Evolutionary conservation across 2,888 invertebrate species (phyloP), one percentile per base, ranked within the genome.

Genomic region (Aporophyla lueneburgensis): DNA sequence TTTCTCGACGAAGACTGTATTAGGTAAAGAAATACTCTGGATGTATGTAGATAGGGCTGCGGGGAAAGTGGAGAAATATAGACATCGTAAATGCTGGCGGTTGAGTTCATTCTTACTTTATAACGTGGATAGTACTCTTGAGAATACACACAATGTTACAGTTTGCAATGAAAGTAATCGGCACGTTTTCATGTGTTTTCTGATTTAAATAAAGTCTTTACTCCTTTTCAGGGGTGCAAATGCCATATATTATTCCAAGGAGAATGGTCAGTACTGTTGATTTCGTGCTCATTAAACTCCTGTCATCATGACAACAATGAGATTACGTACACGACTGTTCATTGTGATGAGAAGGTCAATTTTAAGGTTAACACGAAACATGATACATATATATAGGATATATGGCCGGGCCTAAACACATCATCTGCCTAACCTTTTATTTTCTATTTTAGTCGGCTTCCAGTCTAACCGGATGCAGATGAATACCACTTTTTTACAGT

Each of bases 21-120:
- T 85, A 77, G 70, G 86, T 83, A 71, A 82, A 85, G 81, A 85
- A 82, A 86, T 85, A 78, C 59, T 85, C 61, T 49, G 56, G 83
- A 77, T 85, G 51, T 83, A 83, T 67, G 70, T 72, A 86, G 83
- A 83, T 78, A 81, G 82, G 82, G 54, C 70, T 68, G 65, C 1
- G 43, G 82, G 54, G 59, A 63, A 68, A 82, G 77, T 81, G 74
- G 33, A 54, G 56, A 67, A 51, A 84, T 80, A 73, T 69, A 68
- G 74, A 80, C 58, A 65, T 81, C 74, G 80, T 80, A 80, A 84
- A 67, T 58, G 84, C 14, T 49, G 62, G 80, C 40, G 84, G 74
- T 80, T 68, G 74, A 67, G 33, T 66, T 67, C 67, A 61, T 61
- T 74, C 67, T 46, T 5, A 62, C 53, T 84, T 67, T 67, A 79